phyloP scores from a whole-genome alignment of 1,140 invertebrate species.

The Drosophila ercepeae region DNA sequence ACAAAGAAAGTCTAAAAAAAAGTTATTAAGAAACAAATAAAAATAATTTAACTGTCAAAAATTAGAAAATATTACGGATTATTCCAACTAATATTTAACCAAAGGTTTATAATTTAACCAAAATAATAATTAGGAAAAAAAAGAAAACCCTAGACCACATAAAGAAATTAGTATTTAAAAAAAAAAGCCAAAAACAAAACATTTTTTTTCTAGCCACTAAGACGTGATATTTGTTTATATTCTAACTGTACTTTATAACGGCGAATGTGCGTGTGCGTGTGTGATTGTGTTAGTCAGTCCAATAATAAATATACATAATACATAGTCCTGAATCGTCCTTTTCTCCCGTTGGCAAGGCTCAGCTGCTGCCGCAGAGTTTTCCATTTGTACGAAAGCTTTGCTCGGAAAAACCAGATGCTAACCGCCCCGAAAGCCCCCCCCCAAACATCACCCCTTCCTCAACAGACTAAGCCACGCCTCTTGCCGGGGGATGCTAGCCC shows the following conservation, averaged over 20 bases:
- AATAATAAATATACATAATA: conserved; percentile 28
- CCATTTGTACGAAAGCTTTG: conserved; percentile 60
- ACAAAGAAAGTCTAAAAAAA: too few relatives aligned
- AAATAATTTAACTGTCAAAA: too few relatives aligned
- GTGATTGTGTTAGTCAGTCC: conserved; percentile 11
- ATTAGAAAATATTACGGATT: too few relatives aligned
- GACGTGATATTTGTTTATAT: conserved; percentile 67
- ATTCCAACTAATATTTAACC: neutral
- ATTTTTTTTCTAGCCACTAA: conserved; percentile 55
- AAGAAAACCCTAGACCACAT: too few relatives aligned
- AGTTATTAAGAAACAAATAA: too few relatives aligned
- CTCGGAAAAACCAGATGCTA: conserved; percentile 54
- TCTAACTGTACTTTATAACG: conserved; percentile 7
- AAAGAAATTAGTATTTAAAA: conserved; percentile 11
- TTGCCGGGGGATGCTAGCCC: neutral
- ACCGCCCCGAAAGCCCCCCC: conserved; percentile 14
- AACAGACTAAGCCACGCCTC: neutral
- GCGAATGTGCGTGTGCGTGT: neutral
- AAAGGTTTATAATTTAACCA: neutral
- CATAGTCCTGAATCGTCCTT: neutral
- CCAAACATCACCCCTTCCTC: too few relatives aligned
- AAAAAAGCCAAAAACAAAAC: too few relatives aligned
- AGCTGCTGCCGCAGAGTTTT: conserved; percentile 56
- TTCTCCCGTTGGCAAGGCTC: conserved; percentile 15
- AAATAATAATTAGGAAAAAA: neutral